Base-by-base conservation (phyloP, 2,888 invertebrate genomes). In the Mystacides longicornis region DNA sequence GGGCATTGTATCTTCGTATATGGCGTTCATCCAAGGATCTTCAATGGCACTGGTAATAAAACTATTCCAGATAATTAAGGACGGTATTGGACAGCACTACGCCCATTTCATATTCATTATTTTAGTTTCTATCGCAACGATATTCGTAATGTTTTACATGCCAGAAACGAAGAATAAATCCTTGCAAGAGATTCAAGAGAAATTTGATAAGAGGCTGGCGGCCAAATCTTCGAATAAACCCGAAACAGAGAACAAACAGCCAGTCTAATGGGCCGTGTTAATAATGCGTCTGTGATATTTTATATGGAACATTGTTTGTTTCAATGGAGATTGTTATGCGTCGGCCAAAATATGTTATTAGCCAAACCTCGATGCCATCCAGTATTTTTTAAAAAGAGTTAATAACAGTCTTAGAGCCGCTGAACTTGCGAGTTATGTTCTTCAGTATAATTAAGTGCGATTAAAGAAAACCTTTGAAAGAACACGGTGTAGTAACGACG, bases 141-240 rank as follows among this genome's bases (percentile, higher is more conserved):
- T 54, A 3, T 61, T 61, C 31, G 54, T 61, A 11, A 45, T 61
- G 20, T 27, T 54, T 18, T 61, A 56, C 33, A 61, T 61, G 61
- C 61, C 61, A 11, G 61, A 61, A 51, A 61, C 61, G 14, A 61
- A 61, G 43, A 61, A 59, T 37, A 61, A 61, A 47, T 54, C 59
- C n/a, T 51, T 61, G 9, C 42, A 48, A n/a, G 59, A 61, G 52
- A 59, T 61, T 22, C 61, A 61, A 52, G 46, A 57, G 22, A 55
- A 55, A 16, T 51, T 61, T 20, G 54, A 56, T n/a, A 55, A 51
- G 33, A 37, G 37, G 16, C 37, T 37, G 7, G 14, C 14, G 16
- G 37, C 4, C 4, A 37, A 37, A 37, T 37, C 37, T 4, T 3
- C 4, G 14, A 37, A 3, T 3, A 37, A 37, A 16, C 14, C 4